Percentiles rank a stretch among this genome's conserved stretches.
Evolutionary conservation across 2,797 vertebrate genomes (phyloP).

Genomic region (Odontamblyopus rebecca): DNA sequence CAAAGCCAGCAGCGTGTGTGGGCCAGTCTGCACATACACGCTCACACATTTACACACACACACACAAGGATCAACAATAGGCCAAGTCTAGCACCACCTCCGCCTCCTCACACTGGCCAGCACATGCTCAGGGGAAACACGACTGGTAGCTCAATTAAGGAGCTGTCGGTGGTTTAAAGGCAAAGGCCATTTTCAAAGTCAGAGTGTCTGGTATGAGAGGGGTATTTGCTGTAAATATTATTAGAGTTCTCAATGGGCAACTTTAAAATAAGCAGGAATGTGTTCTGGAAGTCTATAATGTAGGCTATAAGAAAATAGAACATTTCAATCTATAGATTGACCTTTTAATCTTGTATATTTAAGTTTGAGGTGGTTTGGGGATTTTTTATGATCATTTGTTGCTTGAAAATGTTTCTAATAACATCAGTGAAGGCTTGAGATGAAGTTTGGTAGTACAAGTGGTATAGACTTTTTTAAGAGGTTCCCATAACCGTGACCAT

Average conservation of each 20-base stretch:
- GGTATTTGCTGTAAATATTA: slow-evolving; percentile 28
- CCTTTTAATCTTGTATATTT: neutral
- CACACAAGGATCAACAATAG: slow-evolving; percentile 28
- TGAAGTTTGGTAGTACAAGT: neutral
- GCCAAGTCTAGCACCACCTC: slow-evolving; percentile 56
- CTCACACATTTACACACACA: slow-evolving; percentile 21
- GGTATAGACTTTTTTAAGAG: neutral
- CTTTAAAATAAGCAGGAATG: neutral
- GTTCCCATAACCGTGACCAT: slow-evolving; percentile 22
- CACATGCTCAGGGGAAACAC: slow-evolving; percentile 60
- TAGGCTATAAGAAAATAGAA: neutral
- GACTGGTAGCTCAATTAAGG: slow-evolving; percentile 66
- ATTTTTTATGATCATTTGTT: neutral
- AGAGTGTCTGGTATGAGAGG: slow-evolving; percentile 29
- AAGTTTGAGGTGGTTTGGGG: neutral
- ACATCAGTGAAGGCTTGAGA: neutral
- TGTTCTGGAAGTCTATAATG: neutral
- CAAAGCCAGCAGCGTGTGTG: slow-evolving; percentile 74
- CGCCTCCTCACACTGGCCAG: slow-evolving; percentile 55
- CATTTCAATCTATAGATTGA: neutral
- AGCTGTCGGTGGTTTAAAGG: slow-evolving; percentile 34
- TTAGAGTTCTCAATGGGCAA: slow-evolving; percentile 12
- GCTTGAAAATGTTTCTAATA: neutral
- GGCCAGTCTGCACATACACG: slow-evolving; percentile 47
- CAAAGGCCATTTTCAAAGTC: slow-evolving; percentile 36